Conservation (phyloP, 2,888 invertebrate genomes). For the Nymphalis c-album region DNA sequence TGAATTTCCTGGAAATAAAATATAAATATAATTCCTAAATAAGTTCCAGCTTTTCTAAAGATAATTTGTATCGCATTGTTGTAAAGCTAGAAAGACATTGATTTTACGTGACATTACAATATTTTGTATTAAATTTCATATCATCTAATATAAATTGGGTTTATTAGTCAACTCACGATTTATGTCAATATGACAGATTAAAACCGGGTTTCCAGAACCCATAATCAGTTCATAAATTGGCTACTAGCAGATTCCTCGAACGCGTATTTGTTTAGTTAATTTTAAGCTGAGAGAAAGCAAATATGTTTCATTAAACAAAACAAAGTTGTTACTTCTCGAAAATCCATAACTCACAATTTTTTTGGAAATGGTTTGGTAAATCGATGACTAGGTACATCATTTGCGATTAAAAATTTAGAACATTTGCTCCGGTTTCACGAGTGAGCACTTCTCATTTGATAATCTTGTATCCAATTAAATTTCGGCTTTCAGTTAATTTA, state of each 20-base stretch:
- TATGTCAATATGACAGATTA: neutral
- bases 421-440: neutral
- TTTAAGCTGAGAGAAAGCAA: too few species aligned
- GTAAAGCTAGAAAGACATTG: neutral
- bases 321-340: too few species aligned
- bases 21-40: too few species aligned
- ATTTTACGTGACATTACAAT: neutral
- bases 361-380: neutral
- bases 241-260: neutral
- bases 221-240: neutral
- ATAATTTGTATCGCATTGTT: slow-evolving; percentile 12
- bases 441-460: neutral
- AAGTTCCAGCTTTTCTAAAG: neutral
- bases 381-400: neutral
- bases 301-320: too few species aligned
- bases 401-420: neutral
- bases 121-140: neutral
- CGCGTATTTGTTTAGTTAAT: too few species aligned
- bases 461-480: neutral
- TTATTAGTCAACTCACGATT: neutral
- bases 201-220: too few species aligned
- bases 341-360: too few species aligned
- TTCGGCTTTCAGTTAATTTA: neutral
- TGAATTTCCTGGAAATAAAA: neutral
- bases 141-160: neutral